Conservation (phyloP, 2,888 invertebrate species). For the Andrena minutula region DNA sequence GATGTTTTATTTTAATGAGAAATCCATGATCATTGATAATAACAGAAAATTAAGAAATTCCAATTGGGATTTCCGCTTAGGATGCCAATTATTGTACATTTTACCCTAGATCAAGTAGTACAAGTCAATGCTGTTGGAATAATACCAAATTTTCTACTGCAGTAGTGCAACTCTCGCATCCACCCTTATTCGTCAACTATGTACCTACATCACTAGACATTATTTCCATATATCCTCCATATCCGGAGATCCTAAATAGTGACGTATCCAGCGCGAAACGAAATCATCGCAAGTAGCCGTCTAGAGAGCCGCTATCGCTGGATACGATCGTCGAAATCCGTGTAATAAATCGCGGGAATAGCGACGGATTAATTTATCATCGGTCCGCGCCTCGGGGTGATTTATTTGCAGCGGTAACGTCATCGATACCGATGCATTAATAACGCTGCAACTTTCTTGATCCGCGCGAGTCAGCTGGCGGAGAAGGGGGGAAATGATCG, state of each 20-base stretch:
- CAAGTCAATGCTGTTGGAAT: too few relatives aligned
- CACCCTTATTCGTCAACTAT: too few relatives aligned
- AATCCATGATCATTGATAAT: too few relatives aligned
- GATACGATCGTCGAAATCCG: conserved; percentile 44
- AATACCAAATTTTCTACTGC: too few relatives aligned
- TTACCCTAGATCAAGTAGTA: too few relatives aligned
- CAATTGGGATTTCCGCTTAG: too few relatives aligned
- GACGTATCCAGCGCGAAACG: neutral
- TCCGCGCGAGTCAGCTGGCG: conserved; percentile 25
- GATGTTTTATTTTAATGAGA: too few relatives aligned
- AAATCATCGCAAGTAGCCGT: conserved; percentile 21
- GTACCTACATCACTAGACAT: too few relatives aligned
- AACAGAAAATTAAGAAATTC: too few relatives aligned
- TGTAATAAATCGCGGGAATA: conserved; percentile 51
- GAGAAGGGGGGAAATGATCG: conserved; percentile 32
- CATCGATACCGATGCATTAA: conserved; percentile 61
- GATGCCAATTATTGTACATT: too few relatives aligned
- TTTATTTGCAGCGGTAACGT: conserved; percentile 58
- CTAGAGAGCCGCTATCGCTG: conserved; percentile 36
- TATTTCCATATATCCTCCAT: neutral
- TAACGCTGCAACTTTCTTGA: conserved; percentile 52
- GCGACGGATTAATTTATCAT: conserved; percentile 62
- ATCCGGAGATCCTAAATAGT: neutral
- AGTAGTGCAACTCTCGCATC: too few relatives aligned
- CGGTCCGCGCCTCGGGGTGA: conserved; percentile 42